A percentile compares a stretch with the other conserved stretches of the same genome.
Evolutionary conservation across 1,140 invertebrate genomes (phyloP).

Genomic region (Drosophila insularis): DNA sequence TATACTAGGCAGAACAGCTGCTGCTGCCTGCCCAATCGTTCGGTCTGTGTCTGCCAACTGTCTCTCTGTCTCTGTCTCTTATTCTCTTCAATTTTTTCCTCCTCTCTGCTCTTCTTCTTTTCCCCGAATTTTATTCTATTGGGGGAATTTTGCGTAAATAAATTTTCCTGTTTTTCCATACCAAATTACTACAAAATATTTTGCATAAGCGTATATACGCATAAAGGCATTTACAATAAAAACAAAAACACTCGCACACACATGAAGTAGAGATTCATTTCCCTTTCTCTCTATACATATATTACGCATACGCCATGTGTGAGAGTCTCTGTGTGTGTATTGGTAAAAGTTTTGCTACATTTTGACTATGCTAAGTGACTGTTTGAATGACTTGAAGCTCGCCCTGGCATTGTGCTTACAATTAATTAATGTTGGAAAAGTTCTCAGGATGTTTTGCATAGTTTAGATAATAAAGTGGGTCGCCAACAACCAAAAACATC

Average conservation of each 20-base stretch:
- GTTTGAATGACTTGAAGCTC: slow-evolving; percentile 63
- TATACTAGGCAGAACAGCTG: slow-evolving; percentile 52
- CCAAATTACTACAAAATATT: slow-evolving; percentile 79
- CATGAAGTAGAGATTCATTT: neutral
- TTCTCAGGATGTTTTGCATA: slow-evolving; percentile 51
- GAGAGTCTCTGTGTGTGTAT: neutral
- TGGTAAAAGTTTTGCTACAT: slow-evolving; percentile 54
- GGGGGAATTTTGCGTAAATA: slow-evolving; percentile 65
- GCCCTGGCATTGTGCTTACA: slow-evolving; percentile 34
- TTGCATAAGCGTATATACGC: slow-evolving; percentile 61
- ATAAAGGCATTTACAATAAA: slow-evolving; percentile 73
- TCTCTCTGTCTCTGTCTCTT: neutral
- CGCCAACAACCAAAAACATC: slow-evolving; percentile 3
- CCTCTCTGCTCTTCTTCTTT: neutral
- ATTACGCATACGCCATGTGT: slow-evolving; percentile 66
- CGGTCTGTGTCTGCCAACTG: neutral
- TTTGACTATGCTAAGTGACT: slow-evolving; percentile 69
- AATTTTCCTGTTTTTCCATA: slow-evolving; percentile 58
- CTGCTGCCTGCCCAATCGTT: slow-evolving; percentile 30
- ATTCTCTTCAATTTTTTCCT: neutral
- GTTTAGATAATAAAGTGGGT: slow-evolving; percentile 54
- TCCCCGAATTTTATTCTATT: slow-evolving; percentile 15
- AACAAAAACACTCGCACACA: slow-evolving; percentile 54
- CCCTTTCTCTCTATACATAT: slow-evolving; percentile 16
- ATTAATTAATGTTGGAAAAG: slow-evolving; percentile 51